Evolutionary conservation across 2,888 invertebrate species (phyloP).

Genomic region (Rhingia rostrata): DNA sequence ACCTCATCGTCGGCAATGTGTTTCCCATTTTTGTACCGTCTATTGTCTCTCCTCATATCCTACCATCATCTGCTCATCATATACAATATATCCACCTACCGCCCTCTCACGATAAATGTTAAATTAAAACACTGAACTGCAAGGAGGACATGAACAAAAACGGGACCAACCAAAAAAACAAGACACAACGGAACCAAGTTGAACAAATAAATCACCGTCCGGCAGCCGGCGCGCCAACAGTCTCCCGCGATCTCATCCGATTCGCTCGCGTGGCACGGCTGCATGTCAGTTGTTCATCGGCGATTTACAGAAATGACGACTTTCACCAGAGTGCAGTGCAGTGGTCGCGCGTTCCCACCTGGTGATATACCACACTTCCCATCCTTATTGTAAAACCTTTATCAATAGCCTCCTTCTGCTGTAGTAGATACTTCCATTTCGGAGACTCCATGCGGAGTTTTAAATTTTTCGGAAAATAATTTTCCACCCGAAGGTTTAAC

Average conservation of each 20-base stretch:
- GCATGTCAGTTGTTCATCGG: constrained; percentile 71
- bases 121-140: constrained; percentile 61
- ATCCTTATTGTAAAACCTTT: constrained; percentile 53
- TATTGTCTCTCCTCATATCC: constrained; percentile 41
- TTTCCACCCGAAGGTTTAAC: constrained; percentile 57
- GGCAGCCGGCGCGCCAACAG: constrained; percentile 65
- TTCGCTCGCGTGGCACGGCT: constrained; percentile 64
- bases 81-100: constrained; percentile 10
- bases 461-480: constrained; percentile 69
- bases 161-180: constrained; percentile 5
- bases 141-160: constrained; percentile 22
- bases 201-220: constrained; percentile 73
- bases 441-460: constrained; percentile 43
- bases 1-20: constrained; percentile 56
- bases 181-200: constrained; percentile 52
- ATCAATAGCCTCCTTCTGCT: constrained; percentile 35
- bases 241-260: constrained; percentile 61
- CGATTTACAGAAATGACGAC: constrained; percentile 70
- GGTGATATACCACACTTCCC: constrained; percentile 5
- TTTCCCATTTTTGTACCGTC: constrained; percentile 41
- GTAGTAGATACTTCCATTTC: background rate
- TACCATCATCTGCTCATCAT: constrained; percentile 21
- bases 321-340: constrained; percentile 50
- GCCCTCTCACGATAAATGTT: constrained; percentile 42
- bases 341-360: constrained; percentile 25